These are phyloP conservation scores for Zelleria hepariella DNA, from an alignment of 2,888 invertebrate genomes.

Conservation along the genomic window DNA sequence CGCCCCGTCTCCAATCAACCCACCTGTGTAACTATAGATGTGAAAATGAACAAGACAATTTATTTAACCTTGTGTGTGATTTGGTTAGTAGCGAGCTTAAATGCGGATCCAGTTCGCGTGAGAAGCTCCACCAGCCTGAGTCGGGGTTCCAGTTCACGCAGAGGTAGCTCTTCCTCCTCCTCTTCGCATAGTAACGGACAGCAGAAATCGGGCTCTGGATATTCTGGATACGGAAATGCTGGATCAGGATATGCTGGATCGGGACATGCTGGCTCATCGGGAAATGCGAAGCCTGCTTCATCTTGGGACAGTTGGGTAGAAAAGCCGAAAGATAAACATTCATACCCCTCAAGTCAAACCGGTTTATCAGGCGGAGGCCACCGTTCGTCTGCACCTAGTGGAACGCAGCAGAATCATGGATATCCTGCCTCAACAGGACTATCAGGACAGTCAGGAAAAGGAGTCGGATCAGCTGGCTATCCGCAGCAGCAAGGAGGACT, in stretches of 20 bases:
- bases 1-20: neutral
- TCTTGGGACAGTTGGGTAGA: constrained; percentile 57
- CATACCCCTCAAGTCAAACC: constrained; percentile 22
- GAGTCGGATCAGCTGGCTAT: constrained; percentile 5
- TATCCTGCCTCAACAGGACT: constrained; percentile 11
- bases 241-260: too few species aligned
- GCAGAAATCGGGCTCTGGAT: neutral
- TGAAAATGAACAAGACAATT: neutral
- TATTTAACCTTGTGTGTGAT: constrained; percentile 21
- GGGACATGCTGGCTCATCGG: constrained; percentile 6
- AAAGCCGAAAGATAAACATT: constrained; percentile 31
- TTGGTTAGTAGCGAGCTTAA: constrained; percentile 30
- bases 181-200: neutral
- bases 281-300: constrained; percentile 32
- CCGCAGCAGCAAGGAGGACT: constrained; percentile 4
- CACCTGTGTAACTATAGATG: neutral
- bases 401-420: constrained; percentile 6
- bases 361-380: constrained; percentile 16
- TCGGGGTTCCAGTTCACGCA: neutral
- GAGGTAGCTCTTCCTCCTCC: neutral
- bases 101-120: neutral
- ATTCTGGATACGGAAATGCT: too few species aligned
- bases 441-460: constrained; percentile 2
- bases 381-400: constrained; percentile 26
- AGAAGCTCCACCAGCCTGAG: neutral